phyloP scores from a whole-genome alignment of 2,888 invertebrate genomes.

The Esperia sulphurella region DNA sequence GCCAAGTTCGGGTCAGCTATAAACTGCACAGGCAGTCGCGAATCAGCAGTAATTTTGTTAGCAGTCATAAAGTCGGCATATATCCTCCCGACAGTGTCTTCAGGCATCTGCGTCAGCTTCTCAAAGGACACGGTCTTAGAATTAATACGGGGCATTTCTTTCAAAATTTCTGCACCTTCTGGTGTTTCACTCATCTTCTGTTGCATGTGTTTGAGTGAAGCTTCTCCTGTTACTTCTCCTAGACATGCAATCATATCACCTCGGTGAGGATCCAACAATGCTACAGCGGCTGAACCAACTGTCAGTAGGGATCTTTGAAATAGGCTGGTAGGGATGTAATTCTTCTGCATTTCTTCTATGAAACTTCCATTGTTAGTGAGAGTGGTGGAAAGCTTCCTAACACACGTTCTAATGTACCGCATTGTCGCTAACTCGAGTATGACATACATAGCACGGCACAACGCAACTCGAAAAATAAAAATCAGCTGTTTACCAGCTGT shows the following conservation, averaged over 20 bases:
- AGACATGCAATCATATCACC: conserved; percentile 97
- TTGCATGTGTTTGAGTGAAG: conserved; percentile 85
- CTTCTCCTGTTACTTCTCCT: conserved; percentile 92
- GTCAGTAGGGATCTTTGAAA: conserved; percentile 89
- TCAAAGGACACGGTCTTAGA: conserved; percentile 88
- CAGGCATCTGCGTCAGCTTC: conserved; percentile 84
- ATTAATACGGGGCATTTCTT: conserved; percentile 92
- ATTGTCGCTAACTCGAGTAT: too few species aligned
- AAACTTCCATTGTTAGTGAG: conserved; percentile 55
- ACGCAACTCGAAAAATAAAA: too few species aligned
- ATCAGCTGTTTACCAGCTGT: too few species aligned
- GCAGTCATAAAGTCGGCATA: conserved; percentile 91
- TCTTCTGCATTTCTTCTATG: conserved; percentile 79
- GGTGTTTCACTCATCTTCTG: conserved; percentile 85
- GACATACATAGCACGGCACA: too few species aligned
- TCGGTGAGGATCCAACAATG: conserved; percentile 88
- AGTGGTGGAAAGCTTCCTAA: not conserved
- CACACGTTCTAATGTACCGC: not conserved
- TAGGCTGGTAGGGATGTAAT: conserved; percentile 81
- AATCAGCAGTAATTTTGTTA: conserved; percentile 96
- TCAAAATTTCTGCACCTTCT: conserved; percentile 88
- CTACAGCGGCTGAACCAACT: conserved; percentile 91
- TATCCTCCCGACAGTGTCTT: conserved; percentile 90
- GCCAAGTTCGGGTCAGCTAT: conserved; percentile 93
- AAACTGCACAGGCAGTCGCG: conserved; percentile 93